These are phyloP conservation scores for Heterohyrax brucei DNA, from an alignment of 2,797 vertebrate species.

Conservation along the genomic window DNA sequence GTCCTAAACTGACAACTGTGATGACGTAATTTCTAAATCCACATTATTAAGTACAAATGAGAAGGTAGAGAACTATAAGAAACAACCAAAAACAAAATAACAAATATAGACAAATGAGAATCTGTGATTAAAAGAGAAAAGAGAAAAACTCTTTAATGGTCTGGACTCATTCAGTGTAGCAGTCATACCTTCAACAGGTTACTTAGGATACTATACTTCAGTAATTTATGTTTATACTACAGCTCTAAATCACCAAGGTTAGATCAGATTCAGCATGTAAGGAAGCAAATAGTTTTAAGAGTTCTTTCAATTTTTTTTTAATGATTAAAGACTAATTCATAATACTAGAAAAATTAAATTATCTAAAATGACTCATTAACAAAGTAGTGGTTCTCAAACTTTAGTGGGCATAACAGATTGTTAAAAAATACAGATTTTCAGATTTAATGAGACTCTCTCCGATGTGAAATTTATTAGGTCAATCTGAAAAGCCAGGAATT, in stretches of 20 bases:
- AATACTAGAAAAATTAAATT: neutral
- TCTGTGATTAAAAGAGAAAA: neutral
- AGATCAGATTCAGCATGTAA: neutral
- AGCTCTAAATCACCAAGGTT: neutral
- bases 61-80: neutral
- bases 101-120: neutral
- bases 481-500: neutral
- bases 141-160: neutral
- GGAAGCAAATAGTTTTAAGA: neutral
- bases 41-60: neutral
- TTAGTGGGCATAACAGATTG: neutral
- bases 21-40: neutral
- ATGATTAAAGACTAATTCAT: neutral
- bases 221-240: neutral
- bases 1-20: neutral
- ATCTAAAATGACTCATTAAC: neutral
- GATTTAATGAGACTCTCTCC: neutral
- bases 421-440: conserved; percentile 8
- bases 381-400: neutral
- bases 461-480: neutral
- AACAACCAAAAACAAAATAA: neutral
- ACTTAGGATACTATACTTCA: neutral
- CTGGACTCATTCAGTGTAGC: neutral
- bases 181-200: neutral
- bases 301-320: neutral